These are phyloP conservation scores for Actenoides hombroni DNA, from an alignment of 2,113 vertebrate species.

Conservation along the genomic window DNA sequence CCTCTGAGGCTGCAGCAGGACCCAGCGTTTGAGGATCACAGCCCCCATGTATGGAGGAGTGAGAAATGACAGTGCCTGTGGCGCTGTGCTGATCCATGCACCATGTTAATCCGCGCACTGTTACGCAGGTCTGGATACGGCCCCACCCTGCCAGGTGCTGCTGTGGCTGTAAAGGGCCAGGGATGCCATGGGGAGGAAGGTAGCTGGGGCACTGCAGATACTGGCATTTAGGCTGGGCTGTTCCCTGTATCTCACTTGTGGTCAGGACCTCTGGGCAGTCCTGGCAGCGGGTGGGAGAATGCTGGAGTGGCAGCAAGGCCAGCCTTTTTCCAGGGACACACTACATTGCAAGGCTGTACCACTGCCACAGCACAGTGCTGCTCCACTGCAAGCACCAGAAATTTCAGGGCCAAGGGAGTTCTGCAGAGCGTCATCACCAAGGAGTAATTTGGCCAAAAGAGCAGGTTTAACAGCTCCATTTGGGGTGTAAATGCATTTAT, in stretches of 20 bases:
- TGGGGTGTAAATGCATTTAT: not conserved
- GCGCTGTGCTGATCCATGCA: not conserved
- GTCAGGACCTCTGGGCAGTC: not conserved
- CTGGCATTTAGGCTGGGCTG: not conserved
- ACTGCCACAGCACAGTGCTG: not conserved
- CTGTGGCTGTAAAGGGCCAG: not conserved
- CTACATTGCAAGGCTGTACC: not conserved
- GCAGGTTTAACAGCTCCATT: not conserved
- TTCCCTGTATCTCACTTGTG: not conserved
- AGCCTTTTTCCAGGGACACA: not conserved
- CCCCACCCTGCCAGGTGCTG: not conserved
- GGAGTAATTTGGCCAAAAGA: not conserved
- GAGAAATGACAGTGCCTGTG: fast-evolving
- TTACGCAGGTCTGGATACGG: not conserved
- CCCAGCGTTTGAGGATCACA: not conserved
- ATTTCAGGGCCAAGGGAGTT: not conserved
- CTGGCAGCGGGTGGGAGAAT: not conserved
- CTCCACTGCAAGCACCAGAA: not conserved
- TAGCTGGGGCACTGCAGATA: not conserved
- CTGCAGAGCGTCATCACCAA: not conserved
- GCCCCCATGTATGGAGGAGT: not conserved
- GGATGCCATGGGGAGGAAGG: not conserved
- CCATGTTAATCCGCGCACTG: fast-evolving
- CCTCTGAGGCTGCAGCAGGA: not conserved
- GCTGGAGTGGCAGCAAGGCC: not conserved